A percentile compares a stretch with the other conserved stretches of the same genome.
Evolutionary conservation across 2,888 invertebrate genomes (phyloP).

Genomic region (Tipula vernalis): DNA sequence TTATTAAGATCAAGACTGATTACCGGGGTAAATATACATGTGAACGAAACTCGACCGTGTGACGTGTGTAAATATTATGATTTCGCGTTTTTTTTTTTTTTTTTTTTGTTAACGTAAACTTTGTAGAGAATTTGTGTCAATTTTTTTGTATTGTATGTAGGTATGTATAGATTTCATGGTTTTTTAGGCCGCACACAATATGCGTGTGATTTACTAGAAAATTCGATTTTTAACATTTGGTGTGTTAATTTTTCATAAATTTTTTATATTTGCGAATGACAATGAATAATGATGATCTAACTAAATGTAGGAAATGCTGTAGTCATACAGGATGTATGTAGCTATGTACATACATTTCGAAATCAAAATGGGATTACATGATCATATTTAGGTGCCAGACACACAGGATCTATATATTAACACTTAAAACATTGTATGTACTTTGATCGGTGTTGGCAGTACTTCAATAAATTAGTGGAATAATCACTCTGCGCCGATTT

Average conservation of each 20-base stretch:
- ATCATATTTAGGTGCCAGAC: background rate
- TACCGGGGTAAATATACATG: background rate
- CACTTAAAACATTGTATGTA: background rate
- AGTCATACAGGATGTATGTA: background rate
- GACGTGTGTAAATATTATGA: background rate
- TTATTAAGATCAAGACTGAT: background rate
- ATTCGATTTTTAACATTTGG: background rate
- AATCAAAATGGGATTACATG: background rate
- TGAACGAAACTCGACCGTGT: background rate
- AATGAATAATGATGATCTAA: background rate
- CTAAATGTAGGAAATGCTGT: background rate
- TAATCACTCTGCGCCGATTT: background rate
- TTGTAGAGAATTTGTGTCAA: background rate
- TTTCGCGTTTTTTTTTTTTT: background rate
- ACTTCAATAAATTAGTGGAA: background rate
- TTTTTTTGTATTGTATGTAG: background rate
- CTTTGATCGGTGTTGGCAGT: background rate
- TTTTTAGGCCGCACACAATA: background rate
- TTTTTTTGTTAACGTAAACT: background rate
- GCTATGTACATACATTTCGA: background rate
- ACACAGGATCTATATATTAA: background rate
- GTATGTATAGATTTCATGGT: background rate
- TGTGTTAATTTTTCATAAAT: background rate
- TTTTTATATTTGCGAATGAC: background rate
- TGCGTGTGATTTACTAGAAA: background rate